Conservation (phyloP, 2,888 invertebrate species). For the Gonocerus acuteangulatus region DNA sequence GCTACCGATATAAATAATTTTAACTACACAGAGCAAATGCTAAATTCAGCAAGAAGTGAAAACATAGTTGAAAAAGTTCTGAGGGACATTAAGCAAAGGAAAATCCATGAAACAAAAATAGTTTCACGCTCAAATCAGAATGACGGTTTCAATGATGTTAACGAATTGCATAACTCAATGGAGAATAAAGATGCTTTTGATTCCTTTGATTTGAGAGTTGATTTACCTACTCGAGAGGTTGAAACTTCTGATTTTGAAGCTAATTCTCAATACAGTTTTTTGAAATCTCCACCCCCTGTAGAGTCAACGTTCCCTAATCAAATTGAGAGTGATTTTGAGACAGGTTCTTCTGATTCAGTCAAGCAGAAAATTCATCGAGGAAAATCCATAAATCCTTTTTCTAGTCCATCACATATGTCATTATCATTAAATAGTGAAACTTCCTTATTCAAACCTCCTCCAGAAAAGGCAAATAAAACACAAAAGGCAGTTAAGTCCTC, state of each 20-base stretch:
- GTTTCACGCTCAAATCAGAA: background rate
- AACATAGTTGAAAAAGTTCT: conserved; percentile 11
- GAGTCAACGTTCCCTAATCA: background rate
- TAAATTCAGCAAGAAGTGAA: background rate
- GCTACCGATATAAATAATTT: too few relatives aligned
- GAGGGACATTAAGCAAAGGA: conserved; percentile 1
- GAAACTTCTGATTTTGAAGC: conserved; percentile 17
- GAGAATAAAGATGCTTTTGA: conserved; percentile 10
- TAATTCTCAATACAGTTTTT: conserved; percentile 15
- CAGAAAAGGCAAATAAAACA: too few relatives aligned
- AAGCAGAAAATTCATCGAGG: background rate
- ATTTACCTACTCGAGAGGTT: conserved; percentile 2
- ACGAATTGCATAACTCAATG: background rate
- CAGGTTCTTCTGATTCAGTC: conserved; percentile 12
- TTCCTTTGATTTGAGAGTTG: conserved; percentile 9
- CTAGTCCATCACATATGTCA: conserved; percentile 12
- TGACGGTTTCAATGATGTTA: background rate
- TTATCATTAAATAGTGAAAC: conserved; percentile 15
- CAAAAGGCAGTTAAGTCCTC: too few relatives aligned
- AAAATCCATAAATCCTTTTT: conserved; percentile 8
- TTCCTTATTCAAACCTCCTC: conserved; percentile 3
- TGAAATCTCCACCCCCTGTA: conserved; percentile 8
- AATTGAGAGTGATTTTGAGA: conserved; percentile 3
- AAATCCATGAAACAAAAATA: background rate
- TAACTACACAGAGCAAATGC: background rate